Evolutionary conservation across 2,888 invertebrate species (phyloP), one percentile per base, ranked within the genome.

Genomic region (Oeneis ivallda): DNA sequence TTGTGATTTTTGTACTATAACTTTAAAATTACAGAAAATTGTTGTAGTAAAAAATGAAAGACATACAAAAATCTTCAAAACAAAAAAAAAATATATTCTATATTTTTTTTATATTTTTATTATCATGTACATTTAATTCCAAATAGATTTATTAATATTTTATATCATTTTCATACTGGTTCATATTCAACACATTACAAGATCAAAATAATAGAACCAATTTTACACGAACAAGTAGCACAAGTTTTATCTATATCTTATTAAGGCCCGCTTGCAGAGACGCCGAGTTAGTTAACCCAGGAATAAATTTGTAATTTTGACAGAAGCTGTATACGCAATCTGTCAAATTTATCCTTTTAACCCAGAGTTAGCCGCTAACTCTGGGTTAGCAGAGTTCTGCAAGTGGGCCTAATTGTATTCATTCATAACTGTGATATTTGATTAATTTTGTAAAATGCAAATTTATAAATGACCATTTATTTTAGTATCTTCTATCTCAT

Each of bases 381-480:
- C n/a, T n/a, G n/a, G n/a, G n/a, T n/a, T n/a, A n/a, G n/a, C n/a
- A n/a, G n/a, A n/a, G n/a, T n/a, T n/a, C n/a, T n/a, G n/a, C n/a
- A n/a, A n/a, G n/a, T n/a, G n/a, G n/a, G n/a, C n/a, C n/a, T n/a
- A n/a, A n/a, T 41, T 57, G 43, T 58, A 58, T 43, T 58, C 32
- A 32, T 45, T 58, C 45, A 15, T 58, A 58, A 45, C 56, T 56
- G 56, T 56, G 56, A 56, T 56, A 56, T 56, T 56, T 41, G 19
- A 34, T 43, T 34, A 32, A 2, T 41, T 43, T 53, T 43, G 43
- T 43, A 53, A 43, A 53, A 41, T 26, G 19, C n/a, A n/a, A n/a
- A n/a, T n/a, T n/a, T 56, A 19, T 39, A 39, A 39, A 54, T 39
- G 15, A 39, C 17, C 19, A 26, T 19, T 62, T 52, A 32, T 41